These are phyloP conservation scores for Gopherus flavomarginatus DNA, from an alignment of 2,113 vertebrate genomes.

Conservation along the genomic window DNA sequence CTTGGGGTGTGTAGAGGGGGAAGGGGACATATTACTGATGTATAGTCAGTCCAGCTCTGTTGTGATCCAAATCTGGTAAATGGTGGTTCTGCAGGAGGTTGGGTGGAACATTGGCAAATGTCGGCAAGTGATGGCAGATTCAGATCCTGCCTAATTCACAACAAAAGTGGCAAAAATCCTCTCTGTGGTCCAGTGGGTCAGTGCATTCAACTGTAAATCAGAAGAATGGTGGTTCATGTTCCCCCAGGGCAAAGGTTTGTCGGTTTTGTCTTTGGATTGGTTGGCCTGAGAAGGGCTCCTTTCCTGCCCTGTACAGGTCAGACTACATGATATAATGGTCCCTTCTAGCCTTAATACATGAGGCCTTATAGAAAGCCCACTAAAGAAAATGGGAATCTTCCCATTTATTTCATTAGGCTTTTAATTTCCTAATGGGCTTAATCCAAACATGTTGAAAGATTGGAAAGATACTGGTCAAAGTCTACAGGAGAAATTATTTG, in stretches of 20 bases:
- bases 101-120: background rate
- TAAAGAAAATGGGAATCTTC: conserved; percentile 55
- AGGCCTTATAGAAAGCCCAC: conserved; percentile 56
- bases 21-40: background rate
- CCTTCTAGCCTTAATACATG: conserved; percentile 47
- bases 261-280: conserved; percentile 7
- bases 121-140: conserved; percentile 14
- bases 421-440: no score
- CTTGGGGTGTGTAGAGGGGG: background rate
- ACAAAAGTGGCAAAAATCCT: background rate
- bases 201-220: background rate
- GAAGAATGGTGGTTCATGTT: background rate
- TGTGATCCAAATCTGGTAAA: conserved; percentile 52
- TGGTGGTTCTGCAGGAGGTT: background rate
- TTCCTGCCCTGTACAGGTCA: conserved; percentile 39
- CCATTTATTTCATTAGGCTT: conserved; percentile 29
- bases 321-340: background rate
- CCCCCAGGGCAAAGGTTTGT: background rate
- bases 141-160: background rate
- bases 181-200: background rate
- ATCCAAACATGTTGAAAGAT: no score
- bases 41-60: background rate
- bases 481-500: conserved; percentile 52
- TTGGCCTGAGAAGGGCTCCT: conserved; percentile 18
- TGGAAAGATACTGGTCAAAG: background rate